Evolutionary conservation across 2,888 invertebrate genomes (phyloP).

Genomic region (Spialia ferax): DNA sequence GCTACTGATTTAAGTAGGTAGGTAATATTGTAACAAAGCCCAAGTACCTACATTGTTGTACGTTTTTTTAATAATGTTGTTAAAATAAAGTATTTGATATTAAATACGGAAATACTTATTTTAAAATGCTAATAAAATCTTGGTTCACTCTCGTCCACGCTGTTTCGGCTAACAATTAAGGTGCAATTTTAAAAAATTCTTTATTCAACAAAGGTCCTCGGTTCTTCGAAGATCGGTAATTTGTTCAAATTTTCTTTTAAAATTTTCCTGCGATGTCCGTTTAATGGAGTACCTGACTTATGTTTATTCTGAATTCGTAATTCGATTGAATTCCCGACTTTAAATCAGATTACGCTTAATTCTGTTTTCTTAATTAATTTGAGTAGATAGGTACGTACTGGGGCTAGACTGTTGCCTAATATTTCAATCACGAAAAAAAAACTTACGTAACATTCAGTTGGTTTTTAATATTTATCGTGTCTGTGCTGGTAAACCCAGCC

Average conservation of each 20-base stretch:
- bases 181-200: slow-evolving; percentile 73
- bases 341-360: slow-evolving; percentile 61
- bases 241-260: slow-evolving; percentile 79
- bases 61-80: neutral
- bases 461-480: neutral
- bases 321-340: slow-evolving; percentile 69
- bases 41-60: too few relatives aligned
- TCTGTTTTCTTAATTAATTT: slow-evolving; percentile 61
- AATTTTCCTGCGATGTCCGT: slow-evolving; percentile 71
- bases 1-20: slow-evolving; percentile 3
- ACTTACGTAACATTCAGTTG: neutral
- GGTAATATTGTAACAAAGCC: neutral
- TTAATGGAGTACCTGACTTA: slow-evolving; percentile 74
- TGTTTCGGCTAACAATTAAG: slow-evolving; percentile 76
- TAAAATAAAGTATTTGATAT: neutral
- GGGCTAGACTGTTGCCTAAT: slow-evolving; percentile 30
- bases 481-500: too few relatives aligned
- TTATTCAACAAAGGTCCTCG: slow-evolving; percentile 66
- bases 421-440: slow-evolving; percentile 25
- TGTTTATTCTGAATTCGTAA: slow-evolving; percentile 75
- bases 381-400: too few relatives aligned
- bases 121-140: slow-evolving; percentile 42
- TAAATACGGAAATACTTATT: neutral
- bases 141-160: slow-evolving; percentile 55
- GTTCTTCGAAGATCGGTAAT: slow-evolving; percentile 72